A percentile compares a stretch with the other conserved stretches of the same genome.
These are phyloP conservation scores for Theretra japonica DNA, from an alignment of 2,888 invertebrate species.

Conservation along the genomic window DNA sequence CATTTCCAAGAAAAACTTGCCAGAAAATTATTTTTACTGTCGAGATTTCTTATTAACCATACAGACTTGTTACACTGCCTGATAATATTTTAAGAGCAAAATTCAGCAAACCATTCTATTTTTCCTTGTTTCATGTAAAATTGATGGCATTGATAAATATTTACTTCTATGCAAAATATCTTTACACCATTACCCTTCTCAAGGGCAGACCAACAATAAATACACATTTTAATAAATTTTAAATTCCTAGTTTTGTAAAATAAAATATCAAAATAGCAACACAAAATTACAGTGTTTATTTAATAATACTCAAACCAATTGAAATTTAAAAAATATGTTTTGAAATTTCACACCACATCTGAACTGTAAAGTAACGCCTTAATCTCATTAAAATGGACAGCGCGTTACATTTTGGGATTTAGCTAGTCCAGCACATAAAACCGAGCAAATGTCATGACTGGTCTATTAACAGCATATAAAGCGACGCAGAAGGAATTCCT, in stretches of 20 bases:
- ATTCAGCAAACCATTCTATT: neutral
- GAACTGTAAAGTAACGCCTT: neutral
- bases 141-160: neutral
- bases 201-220: neutral
- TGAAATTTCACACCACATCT: neutral
- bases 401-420: slow-evolving; percentile 5
- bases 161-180: neutral
- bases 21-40: neutral
- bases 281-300: too few species aligned
- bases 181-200: neutral
- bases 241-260: too few species aligned
- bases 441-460: slow-evolving; percentile 21
- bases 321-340: too few species aligned
- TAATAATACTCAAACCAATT: too few species aligned
- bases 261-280: too few species aligned
- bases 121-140: neutral
- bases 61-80: neutral
- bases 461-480: slow-evolving; percentile 62
- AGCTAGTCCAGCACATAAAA: slow-evolving; percentile 14
- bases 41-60: too few species aligned
- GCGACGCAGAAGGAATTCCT: slow-evolving; percentile 58
- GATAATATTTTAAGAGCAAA: neutral
- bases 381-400: slow-evolving; percentile 3
- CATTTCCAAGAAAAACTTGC: neutral
- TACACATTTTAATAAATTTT: too few species aligned